Conservation (phyloP, 1,140 invertebrate species). For the Zaprionus lachaisei region DNA sequence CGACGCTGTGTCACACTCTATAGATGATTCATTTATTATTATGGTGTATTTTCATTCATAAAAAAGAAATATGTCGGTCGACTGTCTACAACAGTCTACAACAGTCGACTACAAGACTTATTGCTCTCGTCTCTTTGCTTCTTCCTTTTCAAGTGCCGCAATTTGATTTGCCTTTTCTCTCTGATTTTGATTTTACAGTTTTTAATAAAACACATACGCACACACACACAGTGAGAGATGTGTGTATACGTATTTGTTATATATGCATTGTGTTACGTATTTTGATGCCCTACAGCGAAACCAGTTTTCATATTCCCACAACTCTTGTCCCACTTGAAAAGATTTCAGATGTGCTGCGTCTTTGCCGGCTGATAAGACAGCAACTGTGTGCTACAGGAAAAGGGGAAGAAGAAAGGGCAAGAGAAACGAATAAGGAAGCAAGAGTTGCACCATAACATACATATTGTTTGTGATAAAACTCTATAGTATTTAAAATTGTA, state of each 20-base stretch:
- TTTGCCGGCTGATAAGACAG: slow-evolving; percentile 38
- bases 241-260: slow-evolving; percentile 19
- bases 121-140: slow-evolving; percentile 3
- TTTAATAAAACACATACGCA: background rate
- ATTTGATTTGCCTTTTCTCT: slow-evolving; percentile 62
- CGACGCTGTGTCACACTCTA: slow-evolving; percentile 57
- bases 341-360: slow-evolving; percentile 35
- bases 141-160: slow-evolving; percentile 55
- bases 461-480: background rate
- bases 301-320: slow-evolving; percentile 70
- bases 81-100: background rate
- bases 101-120: slow-evolving; percentile 33
- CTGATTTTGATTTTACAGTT: slow-evolving; percentile 1
- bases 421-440: background rate
- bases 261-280: slow-evolving; percentile 52
- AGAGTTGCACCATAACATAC: background rate
- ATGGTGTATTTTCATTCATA: slow-evolving; percentile 65
- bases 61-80: slow-evolving; percentile 63
- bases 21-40: slow-evolving; percentile 69
- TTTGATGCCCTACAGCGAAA: slow-evolving; percentile 64
- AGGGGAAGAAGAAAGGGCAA: background rate
- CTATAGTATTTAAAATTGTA: background rate
- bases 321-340: slow-evolving; percentile 63
- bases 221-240: background rate
- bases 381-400: background rate